Conservation (phyloP, 2,113 vertebrate genomes). For the Lamprologus sp. region DNA sequence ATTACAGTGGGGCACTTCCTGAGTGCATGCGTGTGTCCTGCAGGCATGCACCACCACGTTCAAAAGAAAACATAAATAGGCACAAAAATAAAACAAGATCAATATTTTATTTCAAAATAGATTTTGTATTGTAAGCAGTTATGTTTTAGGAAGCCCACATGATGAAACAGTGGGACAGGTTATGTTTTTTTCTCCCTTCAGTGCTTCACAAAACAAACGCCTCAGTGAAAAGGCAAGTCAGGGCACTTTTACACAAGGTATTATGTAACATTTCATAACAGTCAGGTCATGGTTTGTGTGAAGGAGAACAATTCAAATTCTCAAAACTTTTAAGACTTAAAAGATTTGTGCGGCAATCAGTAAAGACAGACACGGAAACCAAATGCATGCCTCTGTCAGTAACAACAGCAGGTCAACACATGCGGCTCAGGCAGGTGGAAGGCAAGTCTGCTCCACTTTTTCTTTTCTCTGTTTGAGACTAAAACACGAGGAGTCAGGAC, state of each 20-base stretch:
- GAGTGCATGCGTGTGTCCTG: background rate
- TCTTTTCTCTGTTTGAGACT: background rate
- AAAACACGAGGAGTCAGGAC: background rate
- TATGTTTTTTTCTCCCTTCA: background rate
- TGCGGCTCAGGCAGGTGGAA: background rate
- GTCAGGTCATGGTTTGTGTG: background rate
- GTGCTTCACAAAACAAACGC: background rate
- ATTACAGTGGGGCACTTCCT: constrained; percentile 35
- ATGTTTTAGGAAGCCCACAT: background rate
- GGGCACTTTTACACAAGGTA: constrained; percentile 30
- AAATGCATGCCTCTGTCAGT: background rate
- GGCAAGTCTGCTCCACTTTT: background rate
- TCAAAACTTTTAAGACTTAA: constrained; percentile 20
- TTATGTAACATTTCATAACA: background rate
- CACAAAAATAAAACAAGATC: background rate
- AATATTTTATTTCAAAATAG: constrained; percentile 54
- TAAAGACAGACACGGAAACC: background rate
- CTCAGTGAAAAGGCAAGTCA: background rate
- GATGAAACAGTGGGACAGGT: background rate
- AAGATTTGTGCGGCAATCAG: background rate
- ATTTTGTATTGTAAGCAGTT: background rate
- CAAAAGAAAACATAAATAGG: background rate
- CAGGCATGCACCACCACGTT: background rate
- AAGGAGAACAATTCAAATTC: background rate
- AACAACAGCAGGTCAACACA: background rate